Percentiles rank a stretch among this genome's conserved stretches.
Conservation (phyloP, 2,797 vertebrate genomes). For the Girardinus metallicus region DNA sequence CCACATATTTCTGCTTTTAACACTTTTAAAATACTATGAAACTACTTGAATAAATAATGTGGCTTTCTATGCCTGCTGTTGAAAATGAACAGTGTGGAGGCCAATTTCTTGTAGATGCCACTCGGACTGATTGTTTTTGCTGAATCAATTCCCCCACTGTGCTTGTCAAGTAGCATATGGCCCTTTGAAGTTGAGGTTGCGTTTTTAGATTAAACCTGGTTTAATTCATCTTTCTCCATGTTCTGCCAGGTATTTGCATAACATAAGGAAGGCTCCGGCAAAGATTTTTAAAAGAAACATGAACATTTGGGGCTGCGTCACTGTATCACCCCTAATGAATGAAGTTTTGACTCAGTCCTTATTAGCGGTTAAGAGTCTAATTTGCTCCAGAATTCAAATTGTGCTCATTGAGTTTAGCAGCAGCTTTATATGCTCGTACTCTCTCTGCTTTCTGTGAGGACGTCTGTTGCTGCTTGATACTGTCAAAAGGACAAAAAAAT, state of each 20-base stretch:
- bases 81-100: constrained; percentile 39
- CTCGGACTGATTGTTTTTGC: constrained; percentile 46
- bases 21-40: background rate
- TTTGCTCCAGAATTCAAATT: background rate
- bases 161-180: constrained; percentile 11
- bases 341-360: constrained; percentile 20
- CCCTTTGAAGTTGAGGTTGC: background rate
- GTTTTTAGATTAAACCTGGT: background rate
- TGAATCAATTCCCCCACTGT: constrained; percentile 30
- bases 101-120: constrained; percentile 45
- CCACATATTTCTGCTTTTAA: background rate
- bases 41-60: background rate
- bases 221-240: too few species aligned
- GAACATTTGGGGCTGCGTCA: constrained; percentile 9
- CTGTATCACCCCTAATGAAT: background rate
- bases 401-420: background rate
- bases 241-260: background rate
- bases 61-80: constrained; percentile 16
- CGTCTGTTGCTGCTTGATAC: background rate
- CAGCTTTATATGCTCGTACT: background rate
- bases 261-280: constrained; percentile 11
- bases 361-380: constrained; percentile 26
- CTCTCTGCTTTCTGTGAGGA: background rate
- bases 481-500: constrained; percentile 31
- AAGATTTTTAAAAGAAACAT: background rate